Base-by-base conservation (phyloP, 2,888 invertebrate species). In the Muscina levida region DNA sequence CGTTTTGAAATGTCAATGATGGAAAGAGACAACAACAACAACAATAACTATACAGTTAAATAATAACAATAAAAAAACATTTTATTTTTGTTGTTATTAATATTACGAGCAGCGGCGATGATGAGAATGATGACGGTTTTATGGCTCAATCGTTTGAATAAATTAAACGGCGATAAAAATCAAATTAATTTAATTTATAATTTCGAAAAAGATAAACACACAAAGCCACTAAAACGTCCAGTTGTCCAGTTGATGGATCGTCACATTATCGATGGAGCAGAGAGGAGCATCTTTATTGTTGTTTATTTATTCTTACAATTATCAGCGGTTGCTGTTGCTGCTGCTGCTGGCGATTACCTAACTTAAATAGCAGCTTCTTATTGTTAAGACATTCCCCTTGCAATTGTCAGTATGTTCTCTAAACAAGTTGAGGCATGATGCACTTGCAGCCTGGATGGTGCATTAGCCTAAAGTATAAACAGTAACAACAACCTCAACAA, bases 321-420 rank as follows among this genome's bases (percentile, higher is more conserved):
- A 67, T 67, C 62, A 82, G 57, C 31, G 26, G 72, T 48, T 48
- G 62, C 31, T 59, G 59, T 15, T 31, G 72, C 48, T 44, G 62
- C 15, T 26, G 31, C 51, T 62, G 48, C 13, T 39, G 26, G 57
- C 73, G 77, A 77, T 82, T 83, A 84, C 83, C 85, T 67, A 84
- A 86, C 85, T 85, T 85, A 85, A 85, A 85, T 85, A 86, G 86
- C 86, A 85, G 84, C 81, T 80, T 39, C 51, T 56, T 13, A 24
- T 17, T 2, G 22, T 31, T 31, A 31, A 11, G 57, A 57, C 11
- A n/a, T 8, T 31, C 19, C 39, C 19, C 39, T 53, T 39, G 39
- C n/a, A n/a, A n/a, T n/a, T n/a, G n/a, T n/a, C n/a, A n/a, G 37
- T 15, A 24, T 24, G 11, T 3, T 11, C 26, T 19, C 17, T 31